Conservation (phyloP, 2,797 vertebrate species). For the Chelmon rostratus region DNA sequence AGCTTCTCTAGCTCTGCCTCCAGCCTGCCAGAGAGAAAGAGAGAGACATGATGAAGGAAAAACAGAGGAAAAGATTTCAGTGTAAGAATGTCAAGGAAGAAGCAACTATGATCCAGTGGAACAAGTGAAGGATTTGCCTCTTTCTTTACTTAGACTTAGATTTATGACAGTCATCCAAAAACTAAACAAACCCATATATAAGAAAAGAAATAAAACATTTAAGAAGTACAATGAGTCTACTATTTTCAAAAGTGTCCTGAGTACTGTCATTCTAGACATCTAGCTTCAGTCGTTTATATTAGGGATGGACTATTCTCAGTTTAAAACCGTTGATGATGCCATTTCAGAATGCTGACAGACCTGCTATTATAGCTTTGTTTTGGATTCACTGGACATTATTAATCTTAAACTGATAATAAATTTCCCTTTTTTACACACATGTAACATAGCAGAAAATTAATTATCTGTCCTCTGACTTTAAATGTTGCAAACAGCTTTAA, state of each 20-base stretch:
- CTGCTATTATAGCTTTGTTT: not conserved
- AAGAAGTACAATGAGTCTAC: not conserved
- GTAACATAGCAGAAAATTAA: not conserved
- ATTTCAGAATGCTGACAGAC: not conserved
- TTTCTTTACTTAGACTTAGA: too few species aligned
- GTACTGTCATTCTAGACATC: not conserved
- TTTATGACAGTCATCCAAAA: not conserved
- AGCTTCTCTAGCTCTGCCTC: conserved; percentile 88
- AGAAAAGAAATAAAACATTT: not conserved
- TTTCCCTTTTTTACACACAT: too few species aligned
- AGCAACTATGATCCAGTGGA: not conserved
- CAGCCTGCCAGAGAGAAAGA: conserved; percentile 72
- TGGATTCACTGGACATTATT: too few species aligned
- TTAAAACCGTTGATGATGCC: not conserved
- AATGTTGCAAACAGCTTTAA: not conserved
- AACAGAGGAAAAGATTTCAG: conserved; percentile 3
- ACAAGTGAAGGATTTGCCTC: not conserved
- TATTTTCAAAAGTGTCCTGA: too few species aligned
- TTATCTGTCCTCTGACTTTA: not conserved
- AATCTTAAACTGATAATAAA: too few species aligned
- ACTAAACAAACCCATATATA: not conserved
- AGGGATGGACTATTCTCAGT: not conserved
- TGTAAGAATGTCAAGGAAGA: not conserved
- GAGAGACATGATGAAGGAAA: not conserved
- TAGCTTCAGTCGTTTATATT: not conserved